Percentiles rank a stretch among this genome's conserved stretches.
These are phyloP conservation scores for Archips xylosteana DNA, from an alignment of 2,888 invertebrate species.

Conservation along the genomic window DNA sequence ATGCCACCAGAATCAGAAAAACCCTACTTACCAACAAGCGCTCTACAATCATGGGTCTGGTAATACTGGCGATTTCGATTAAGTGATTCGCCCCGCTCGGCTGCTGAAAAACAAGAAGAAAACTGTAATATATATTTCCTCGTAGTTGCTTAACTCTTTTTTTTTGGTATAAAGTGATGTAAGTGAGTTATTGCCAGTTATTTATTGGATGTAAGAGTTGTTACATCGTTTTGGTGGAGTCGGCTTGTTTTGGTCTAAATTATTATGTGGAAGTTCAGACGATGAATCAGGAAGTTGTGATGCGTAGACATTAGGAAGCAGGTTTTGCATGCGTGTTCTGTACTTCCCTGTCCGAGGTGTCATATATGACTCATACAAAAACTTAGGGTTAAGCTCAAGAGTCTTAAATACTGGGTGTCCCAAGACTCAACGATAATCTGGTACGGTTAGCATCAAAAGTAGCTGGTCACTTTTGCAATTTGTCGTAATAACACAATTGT, in stretches of 20 bases:
- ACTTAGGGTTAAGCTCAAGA: too few relatives aligned
- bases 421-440: too few relatives aligned
- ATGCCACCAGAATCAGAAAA: not conserved
- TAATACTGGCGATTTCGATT: slow-evolving; percentile 23
- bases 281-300: not conserved
- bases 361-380: too few relatives aligned
- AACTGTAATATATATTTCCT: slow-evolving; percentile 35
- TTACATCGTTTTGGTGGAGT: slow-evolving; percentile 32
- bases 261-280: slow-evolving; percentile 12
- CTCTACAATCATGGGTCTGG: not conserved
- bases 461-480: too few relatives aligned
- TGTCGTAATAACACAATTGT: too few relatives aligned
- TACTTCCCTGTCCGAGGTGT: not conserved
- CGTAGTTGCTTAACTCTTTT: slow-evolving; percentile 35
- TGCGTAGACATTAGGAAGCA: not conserved
- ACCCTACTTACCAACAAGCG: not conserved
- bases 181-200: slow-evolving; percentile 28
- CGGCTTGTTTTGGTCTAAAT: slow-evolving; percentile 14
- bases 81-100: slow-evolving; percentile 33
- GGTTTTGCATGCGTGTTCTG: not conserved
- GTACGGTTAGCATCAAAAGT: too few relatives aligned
- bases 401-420: too few relatives aligned
- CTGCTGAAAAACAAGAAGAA: slow-evolving; percentile 31
- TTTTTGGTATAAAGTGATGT: slow-evolving; percentile 18
- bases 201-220: slow-evolving; percentile 24